A percentile compares a stretch with the other conserved stretches of the same genome.
These are phyloP conservation scores for Ceyx margarethae DNA, from an alignment of 2,113 vertebrate genomes.

Conservation along the genomic window DNA sequence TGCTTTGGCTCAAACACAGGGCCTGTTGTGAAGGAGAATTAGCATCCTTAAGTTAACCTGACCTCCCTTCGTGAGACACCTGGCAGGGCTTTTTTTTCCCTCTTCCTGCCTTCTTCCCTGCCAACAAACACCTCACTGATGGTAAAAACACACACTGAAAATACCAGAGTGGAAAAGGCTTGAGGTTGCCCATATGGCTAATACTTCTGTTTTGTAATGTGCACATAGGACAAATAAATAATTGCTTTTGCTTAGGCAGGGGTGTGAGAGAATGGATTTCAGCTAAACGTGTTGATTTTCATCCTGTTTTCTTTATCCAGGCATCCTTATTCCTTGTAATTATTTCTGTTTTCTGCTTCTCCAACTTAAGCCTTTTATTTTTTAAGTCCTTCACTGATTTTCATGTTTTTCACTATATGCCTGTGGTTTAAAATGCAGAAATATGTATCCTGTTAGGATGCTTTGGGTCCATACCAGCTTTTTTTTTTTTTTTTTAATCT, in stretches of 20 bases:
- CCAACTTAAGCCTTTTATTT: background rate
- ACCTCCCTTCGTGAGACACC: slow-evolving; percentile 30
- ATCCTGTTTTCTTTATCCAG: background rate
- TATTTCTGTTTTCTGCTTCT: background rate
- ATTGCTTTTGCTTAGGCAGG: background rate
- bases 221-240: background rate
- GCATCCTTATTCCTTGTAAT: background rate
- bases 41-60: slow-evolving; percentile 36
- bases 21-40: slow-evolving; percentile 56
- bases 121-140: slow-evolving; percentile 11
- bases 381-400: background rate
- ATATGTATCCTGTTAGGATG: background rate
- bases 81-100: background rate
- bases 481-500: background rate
- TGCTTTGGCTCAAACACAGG: background rate
- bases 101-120: background rate
- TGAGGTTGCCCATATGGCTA: slow-evolving; percentile 17
- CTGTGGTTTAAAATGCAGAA: background rate
- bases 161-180: background rate
- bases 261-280: background rate
- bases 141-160: background rate
- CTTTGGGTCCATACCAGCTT: background rate
- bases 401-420: background rate
- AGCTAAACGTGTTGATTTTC: background rate
- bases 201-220: background rate